These are phyloP conservation scores for Kuschelorhynchus macadamiae DNA, from an alignment of 2,888 invertebrate species.

Conservation along the genomic window DNA sequence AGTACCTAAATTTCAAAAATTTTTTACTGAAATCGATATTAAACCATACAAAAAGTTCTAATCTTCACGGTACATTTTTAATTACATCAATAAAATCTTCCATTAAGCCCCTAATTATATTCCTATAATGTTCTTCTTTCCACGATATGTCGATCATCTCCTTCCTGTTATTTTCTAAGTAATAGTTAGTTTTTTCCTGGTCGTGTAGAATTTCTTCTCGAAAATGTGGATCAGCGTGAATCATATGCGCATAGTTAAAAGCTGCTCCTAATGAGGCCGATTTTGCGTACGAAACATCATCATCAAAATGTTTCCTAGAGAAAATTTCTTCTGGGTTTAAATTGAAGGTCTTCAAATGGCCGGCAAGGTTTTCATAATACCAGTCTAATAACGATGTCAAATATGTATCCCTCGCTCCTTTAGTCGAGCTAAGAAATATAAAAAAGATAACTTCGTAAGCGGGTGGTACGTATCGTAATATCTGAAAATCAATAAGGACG, in stretches of 20 bases:
- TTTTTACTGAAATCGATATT: no score
- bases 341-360: conserved; percentile 6
- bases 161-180: background rate
- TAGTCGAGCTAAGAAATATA: conserved; percentile 52
- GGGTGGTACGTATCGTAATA: conserved; percentile 73
- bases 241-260: background rate
- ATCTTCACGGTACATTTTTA: no score
- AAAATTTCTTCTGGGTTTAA: conserved; percentile 21
- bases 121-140: no score
- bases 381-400: conserved; percentile 48
- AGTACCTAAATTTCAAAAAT: no score
- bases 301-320: conserved; percentile 14
- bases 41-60: no score
- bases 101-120: no score
- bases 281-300: conserved; percentile 8
- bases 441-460: conserved; percentile 73
- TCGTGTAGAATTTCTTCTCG: conserved; percentile 12
- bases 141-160: no score
- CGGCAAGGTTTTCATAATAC: conserved; percentile 53
- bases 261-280: background rate
- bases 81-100: no score
- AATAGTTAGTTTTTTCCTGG: conserved; percentile 5
- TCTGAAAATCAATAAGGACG: conserved; percentile 62
- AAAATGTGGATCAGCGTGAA: conserved; percentile 8
- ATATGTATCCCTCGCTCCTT: conserved; percentile 50